Evolutionary conservation across 2,888 invertebrate genomes (phyloP).

Genomic region (Dichetophora obliterata): DNA sequence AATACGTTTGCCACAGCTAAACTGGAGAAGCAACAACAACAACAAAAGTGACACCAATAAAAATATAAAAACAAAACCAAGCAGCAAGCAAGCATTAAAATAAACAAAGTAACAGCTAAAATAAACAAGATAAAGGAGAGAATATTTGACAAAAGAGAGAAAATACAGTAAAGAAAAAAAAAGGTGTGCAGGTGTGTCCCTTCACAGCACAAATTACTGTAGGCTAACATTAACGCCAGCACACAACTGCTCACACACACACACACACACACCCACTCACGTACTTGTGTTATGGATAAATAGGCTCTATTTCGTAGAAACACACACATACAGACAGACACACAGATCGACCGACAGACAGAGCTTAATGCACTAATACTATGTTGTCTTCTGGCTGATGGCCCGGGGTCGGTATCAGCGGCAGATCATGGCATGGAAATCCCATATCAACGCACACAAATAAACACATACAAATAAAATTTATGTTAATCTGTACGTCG

Average conservation of each 20-base stretch:
- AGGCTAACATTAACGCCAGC: background rate
- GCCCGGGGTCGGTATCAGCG: background rate
- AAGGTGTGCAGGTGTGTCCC: slow-evolving; percentile 17
- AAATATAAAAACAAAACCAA: background rate
- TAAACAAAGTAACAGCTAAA: background rate
- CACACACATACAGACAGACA: background rate
- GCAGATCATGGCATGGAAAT: background rate
- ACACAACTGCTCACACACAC: background rate
- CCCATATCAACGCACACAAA: slow-evolving; percentile 28
- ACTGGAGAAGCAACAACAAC: background rate
- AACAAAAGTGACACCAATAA: background rate
- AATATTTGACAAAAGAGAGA: background rate
- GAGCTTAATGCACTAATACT: background rate
- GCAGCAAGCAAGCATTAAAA: background rate
- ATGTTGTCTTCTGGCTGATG: background rate
- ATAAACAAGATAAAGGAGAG: background rate
- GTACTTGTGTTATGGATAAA: background rate
- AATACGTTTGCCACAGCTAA: background rate
- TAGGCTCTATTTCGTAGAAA: background rate
- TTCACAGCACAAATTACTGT: slow-evolving; percentile 19
- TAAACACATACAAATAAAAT: slow-evolving; percentile 22
- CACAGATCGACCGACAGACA: background rate
- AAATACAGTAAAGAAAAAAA: background rate
- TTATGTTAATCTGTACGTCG: slow-evolving; percentile 14
- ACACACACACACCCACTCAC: too few species aligned